Conservation (phyloP, 2,797 vertebrate genomes). For the Botia kubotai region DNA sequence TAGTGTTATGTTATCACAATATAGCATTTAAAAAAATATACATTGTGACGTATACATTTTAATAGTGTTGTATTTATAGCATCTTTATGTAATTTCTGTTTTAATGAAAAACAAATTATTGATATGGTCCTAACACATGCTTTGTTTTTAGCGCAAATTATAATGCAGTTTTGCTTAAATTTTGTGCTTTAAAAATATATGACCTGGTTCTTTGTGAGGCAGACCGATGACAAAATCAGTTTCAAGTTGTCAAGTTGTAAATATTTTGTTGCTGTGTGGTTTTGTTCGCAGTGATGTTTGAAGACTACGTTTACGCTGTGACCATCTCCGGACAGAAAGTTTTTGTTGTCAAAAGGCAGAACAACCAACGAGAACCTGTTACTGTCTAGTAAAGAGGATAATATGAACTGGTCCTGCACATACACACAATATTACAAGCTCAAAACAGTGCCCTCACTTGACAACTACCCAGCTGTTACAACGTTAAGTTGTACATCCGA, state of each 20-base stretch:
- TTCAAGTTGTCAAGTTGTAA: background rate
- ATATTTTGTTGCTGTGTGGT: background rate
- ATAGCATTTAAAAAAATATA: too few species aligned
- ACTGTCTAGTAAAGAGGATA: conserved; percentile 67
- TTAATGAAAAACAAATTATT: too few species aligned
- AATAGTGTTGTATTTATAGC: too few species aligned
- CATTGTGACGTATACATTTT: too few species aligned
- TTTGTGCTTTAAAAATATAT: background rate
- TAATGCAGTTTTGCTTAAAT: too few species aligned
- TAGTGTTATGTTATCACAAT: background rate
- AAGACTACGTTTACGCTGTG: conserved; percentile 87
- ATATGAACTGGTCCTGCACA: conserved; percentile 29
- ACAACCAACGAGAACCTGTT: conserved; percentile 85
- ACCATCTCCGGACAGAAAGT: conserved; percentile 91
- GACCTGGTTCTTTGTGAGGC: background rate
- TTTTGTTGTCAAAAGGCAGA: conserved; percentile 92
- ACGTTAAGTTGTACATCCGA: background rate
- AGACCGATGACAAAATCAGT: background rate
- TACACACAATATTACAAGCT: background rate
- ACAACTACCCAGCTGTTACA: background rate
- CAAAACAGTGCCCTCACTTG: conserved; percentile 7
- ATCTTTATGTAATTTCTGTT: too few species aligned
- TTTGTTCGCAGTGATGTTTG: conserved; percentile 83
- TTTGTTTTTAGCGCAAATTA: too few species aligned
- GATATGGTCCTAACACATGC: too few species aligned